These are phyloP conservation scores for Sorex maritimensis DNA, from an alignment of 2,797 vertebrate species.

Conservation along the genomic window DNA sequence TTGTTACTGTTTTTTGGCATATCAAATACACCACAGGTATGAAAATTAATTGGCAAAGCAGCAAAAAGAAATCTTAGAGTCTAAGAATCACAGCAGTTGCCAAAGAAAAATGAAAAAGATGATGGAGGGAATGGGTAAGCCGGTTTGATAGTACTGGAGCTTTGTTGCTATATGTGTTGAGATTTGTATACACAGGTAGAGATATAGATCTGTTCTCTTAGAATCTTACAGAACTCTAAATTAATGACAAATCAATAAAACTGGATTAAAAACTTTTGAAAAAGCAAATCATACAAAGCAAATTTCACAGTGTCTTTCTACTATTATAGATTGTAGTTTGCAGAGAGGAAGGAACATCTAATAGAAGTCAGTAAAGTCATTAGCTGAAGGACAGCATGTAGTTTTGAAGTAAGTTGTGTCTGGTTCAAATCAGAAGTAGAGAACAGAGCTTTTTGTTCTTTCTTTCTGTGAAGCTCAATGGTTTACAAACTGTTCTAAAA, in stretches of 20 bases:
- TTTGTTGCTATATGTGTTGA: background rate
- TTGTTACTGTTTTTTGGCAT: too few species aligned
- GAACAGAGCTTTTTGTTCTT: conserved; percentile 77
- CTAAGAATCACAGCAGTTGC: too few species aligned
- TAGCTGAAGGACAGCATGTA: conserved; percentile 62
- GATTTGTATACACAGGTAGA: too few species aligned
- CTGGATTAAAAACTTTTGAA: conserved; percentile 56
- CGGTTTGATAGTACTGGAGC: too few species aligned
- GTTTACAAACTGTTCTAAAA: conserved; percentile 74
- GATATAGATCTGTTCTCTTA: too few species aligned
- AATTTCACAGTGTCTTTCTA: conserved; percentile 34
- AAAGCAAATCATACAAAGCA: background rate
- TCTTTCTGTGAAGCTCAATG: conserved; percentile 65
- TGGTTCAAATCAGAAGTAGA: conserved; percentile 81
- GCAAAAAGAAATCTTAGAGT: background rate
- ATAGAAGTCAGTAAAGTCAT: conserved; percentile 73
- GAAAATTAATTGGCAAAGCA: background rate
- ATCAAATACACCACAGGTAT: too few species aligned
- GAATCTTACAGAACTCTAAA: background rate
- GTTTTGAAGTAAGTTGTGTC: conserved; percentile 74
- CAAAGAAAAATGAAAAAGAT: too few species aligned
- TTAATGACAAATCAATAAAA: conserved; percentile 51
- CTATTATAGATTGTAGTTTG: background rate
- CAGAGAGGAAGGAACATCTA: conserved; percentile 53
- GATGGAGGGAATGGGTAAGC: too few species aligned